Percentiles rank a stretch among this genome's conserved stretches.
phyloP scores from a whole-genome alignment of 1,140 invertebrate species.

The Zaprionus tsacasi region DNA sequence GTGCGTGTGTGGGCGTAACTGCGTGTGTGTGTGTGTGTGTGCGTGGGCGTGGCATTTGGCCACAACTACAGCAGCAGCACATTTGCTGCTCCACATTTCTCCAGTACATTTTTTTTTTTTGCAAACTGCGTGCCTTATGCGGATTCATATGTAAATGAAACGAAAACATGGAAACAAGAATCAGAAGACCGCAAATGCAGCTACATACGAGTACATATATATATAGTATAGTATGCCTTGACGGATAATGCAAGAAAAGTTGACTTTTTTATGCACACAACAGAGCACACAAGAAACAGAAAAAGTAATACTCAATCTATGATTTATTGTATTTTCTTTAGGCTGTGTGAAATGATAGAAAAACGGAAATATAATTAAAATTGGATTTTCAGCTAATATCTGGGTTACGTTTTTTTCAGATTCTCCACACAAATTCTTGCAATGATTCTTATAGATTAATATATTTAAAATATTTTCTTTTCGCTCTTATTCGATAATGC shows the following conservation, averaged over 20 bases:
- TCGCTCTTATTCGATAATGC: no score
- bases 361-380: not conserved
- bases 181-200: constrained; percentile 16
- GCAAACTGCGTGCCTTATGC: constrained; percentile 63
- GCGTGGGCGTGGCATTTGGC: constrained; percentile 22
- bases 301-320: constrained; percentile 8
- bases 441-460: not conserved
- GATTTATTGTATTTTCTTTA: not conserved
- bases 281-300: not conserved
- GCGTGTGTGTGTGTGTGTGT: not conserved
- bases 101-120: constrained; percentile 47
- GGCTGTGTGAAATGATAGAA: not conserved
- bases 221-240: not conserved
- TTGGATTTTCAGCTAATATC: not conserved
- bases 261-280: not conserved
- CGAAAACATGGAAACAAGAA: constrained; percentile 33
- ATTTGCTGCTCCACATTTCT: constrained; percentile 63
- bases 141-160: constrained; percentile 74
- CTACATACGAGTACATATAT: no score
- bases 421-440: no score
- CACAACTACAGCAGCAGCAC: constrained; percentile 18
- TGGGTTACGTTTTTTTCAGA: not conserved
- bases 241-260: constrained; percentile 10
- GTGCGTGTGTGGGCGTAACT: not conserved
- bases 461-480: not conserved